Percentiles rank a stretch among this genome's conserved stretches.
Evolutionary conservation across 2,797 vertebrate species (phyloP).

Genomic region (Pangasius larnaudii): DNA sequence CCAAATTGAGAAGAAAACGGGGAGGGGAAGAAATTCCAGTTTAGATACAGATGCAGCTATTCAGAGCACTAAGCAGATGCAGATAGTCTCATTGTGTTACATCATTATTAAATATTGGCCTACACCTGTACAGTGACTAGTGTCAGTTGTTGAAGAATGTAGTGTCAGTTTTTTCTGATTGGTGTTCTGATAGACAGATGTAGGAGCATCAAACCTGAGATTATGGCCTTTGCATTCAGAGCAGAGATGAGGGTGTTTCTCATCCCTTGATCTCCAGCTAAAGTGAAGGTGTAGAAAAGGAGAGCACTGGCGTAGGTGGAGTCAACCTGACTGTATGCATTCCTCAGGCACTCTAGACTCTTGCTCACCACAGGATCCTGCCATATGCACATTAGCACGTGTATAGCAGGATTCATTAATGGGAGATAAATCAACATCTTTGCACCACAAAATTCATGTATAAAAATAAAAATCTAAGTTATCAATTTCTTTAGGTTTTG

Average conservation of each 20-base stretch:
- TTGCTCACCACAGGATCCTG: conserved; percentile 67
- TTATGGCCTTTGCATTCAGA: conserved; percentile 65
- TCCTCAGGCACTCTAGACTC: conserved; percentile 72
- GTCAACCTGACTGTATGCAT: conserved; percentile 50
- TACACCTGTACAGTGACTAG: neutral
- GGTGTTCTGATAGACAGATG: neutral
- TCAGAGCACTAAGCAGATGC: neutral
- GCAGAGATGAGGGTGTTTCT: conserved; percentile 64
- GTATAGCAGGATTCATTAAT: neutral
- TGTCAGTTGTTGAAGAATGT: neutral
- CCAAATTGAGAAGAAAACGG: neutral
- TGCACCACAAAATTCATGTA: neutral
- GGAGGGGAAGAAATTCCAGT: neutral
- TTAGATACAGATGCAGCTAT: neutral
- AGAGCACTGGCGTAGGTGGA: conserved; percentile 75
- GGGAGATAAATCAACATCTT: neutral
- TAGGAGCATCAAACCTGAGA: conserved; percentile 52
- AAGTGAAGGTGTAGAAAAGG: conserved; percentile 77
- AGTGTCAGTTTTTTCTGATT: neutral
- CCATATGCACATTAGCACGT: neutral
- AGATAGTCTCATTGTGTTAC: neutral
- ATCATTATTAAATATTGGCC: neutral
- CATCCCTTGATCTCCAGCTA: conserved; percentile 68
- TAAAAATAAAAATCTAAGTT: neutral
- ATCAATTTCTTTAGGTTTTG: neutral